Percentiles rank a stretch among this genome's conserved stretches.
phyloP scores from a whole-genome alignment of 2,797 vertebrate species.

The Chromobotia macracanthus region DNA sequence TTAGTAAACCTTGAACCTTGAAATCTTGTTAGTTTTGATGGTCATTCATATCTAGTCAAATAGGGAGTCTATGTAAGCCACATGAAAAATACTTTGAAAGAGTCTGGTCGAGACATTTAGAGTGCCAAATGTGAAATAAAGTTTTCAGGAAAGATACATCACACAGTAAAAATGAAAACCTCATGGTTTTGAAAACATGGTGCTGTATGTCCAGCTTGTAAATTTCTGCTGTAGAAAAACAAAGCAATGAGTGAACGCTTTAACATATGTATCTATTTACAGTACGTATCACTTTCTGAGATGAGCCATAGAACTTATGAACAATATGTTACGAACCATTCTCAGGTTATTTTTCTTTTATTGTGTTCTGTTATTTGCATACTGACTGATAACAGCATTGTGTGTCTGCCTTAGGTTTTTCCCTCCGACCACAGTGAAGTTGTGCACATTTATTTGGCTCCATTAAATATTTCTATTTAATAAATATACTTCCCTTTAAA shows the following conservation, averaged over 20 bases:
- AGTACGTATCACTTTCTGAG: conserved; percentile 29
- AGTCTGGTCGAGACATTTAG: conserved; percentile 16
- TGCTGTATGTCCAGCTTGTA: conserved; percentile 53
- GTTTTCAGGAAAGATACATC: conserved; percentile 37
- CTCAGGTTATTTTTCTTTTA: conserved; percentile 33
- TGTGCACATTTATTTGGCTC: conserved; percentile 9
- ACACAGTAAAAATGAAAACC: conserved; percentile 42
- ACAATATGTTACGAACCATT: conserved; percentile 12
- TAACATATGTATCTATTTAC: conserved; percentile 31
- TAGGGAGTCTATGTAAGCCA: conserved; percentile 4
- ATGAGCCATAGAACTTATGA: not conserved
- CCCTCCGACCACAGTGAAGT: conserved; percentile 11
- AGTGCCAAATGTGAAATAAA: conserved; percentile 54
- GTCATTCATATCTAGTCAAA: conserved; percentile 36
- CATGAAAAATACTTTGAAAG: conserved; percentile 6
- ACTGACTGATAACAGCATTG: conserved; percentile 10
- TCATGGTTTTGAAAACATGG: conserved; percentile 44
- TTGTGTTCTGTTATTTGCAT: conserved; percentile 7
- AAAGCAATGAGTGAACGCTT: conserved; percentile 42
- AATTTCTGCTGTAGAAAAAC: conserved; percentile 42
- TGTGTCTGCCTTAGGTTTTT: conserved; percentile 38
- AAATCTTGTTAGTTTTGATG: conserved; percentile 18
- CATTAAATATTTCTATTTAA: not conserved
- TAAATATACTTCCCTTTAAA: not conserved
- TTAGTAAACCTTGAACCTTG: not conserved